These are phyloP conservation scores for Perizoma flavofasciatum DNA, from an alignment of 2,888 invertebrate species.

Conservation along the genomic window DNA sequence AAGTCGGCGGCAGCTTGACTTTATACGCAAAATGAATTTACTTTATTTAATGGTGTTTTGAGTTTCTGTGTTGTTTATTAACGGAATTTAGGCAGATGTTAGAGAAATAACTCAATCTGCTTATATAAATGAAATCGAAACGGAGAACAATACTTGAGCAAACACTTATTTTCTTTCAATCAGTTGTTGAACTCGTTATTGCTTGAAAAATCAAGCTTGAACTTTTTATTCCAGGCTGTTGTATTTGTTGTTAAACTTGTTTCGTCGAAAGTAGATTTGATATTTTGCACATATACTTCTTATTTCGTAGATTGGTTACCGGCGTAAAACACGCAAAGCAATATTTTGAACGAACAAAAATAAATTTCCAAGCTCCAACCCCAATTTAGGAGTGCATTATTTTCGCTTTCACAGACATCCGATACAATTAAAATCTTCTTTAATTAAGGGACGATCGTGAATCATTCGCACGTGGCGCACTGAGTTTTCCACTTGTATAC, in stretches of 20 bases:
- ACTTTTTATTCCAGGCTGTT: neutral
- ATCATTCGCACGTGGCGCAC: slow-evolving; percentile 85
- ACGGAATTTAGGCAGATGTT: slow-evolving; percentile 24
- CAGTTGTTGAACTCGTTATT: too few relatives aligned
- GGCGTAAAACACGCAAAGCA: slow-evolving; percentile 69
- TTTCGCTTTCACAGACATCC: slow-evolving; percentile 84
- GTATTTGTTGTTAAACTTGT: neutral
- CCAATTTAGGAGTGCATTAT: slow-evolving; percentile 84
- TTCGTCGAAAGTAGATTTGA: slow-evolving; percentile 12
- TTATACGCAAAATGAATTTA: slow-evolving; percentile 81
- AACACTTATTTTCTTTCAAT: too few relatives aligned
- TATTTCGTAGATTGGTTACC: slow-evolving; percentile 53
- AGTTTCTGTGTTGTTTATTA: slow-evolving; percentile 57
- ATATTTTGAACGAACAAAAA: slow-evolving; percentile 70
- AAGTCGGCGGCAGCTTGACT: slow-evolving; percentile 82
- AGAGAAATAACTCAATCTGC: slow-evolving; percentile 17
- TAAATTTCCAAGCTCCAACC: slow-evolving; percentile 77
- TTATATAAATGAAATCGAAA: neutral
- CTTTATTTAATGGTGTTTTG: slow-evolving; percentile 74
- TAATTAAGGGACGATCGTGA: slow-evolving; percentile 83
- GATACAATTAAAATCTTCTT: slow-evolving; percentile 85
- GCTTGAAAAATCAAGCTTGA: too few relatives aligned
- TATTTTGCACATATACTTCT: slow-evolving; percentile 26
- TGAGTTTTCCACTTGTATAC: slow-evolving; percentile 81
- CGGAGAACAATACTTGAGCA: neutral